These are phyloP conservation scores for Smittia sp. DNA, from an alignment of 2,888 invertebrate species.

Conservation along the genomic window DNA sequence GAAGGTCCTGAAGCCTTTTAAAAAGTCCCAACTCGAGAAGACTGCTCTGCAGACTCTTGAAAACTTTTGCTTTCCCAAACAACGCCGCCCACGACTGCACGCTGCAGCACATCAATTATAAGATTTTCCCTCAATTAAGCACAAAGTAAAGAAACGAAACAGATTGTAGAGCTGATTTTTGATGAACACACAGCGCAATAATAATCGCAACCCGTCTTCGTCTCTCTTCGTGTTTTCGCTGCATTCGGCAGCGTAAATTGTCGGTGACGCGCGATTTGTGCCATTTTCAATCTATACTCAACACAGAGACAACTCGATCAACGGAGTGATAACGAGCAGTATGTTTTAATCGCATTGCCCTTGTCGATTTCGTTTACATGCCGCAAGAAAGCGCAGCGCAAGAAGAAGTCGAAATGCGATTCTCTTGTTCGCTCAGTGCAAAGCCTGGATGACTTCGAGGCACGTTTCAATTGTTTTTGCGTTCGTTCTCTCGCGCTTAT, in stretches of 20 bases:
- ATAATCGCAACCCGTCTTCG: not conserved
- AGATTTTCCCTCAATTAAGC: not conserved
- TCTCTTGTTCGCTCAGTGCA: not conserved
- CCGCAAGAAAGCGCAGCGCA: not conserved
- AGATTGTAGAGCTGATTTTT: not conserved
- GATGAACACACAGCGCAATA: not conserved
- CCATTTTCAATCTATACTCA: not conserved
- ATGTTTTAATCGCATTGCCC: slow-evolving; percentile 9
- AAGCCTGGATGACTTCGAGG: not conserved
- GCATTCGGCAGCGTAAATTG: slow-evolving; percentile 1
- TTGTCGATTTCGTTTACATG: slow-evolving; percentile 10
- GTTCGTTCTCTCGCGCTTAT: not conserved
- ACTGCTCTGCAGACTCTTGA: too few relatives aligned
- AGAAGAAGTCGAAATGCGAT: not conserved
- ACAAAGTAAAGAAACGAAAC: not conserved
- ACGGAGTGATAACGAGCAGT: not conserved
- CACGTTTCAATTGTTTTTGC: not conserved
- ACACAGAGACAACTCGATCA: not conserved
- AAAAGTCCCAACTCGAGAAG: too few relatives aligned
- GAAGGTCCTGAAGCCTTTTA: too few relatives aligned
- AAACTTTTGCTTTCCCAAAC: not conserved
- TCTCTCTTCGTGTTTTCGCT: not conserved
- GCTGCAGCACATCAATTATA: not conserved
- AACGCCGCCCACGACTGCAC: slow-evolving; percentile 8
- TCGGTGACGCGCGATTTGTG: not conserved